Evolutionary conservation across 2,113 vertebrate genomes (phyloP).

Genomic region (Hippocampus abdominalis): DNA sequence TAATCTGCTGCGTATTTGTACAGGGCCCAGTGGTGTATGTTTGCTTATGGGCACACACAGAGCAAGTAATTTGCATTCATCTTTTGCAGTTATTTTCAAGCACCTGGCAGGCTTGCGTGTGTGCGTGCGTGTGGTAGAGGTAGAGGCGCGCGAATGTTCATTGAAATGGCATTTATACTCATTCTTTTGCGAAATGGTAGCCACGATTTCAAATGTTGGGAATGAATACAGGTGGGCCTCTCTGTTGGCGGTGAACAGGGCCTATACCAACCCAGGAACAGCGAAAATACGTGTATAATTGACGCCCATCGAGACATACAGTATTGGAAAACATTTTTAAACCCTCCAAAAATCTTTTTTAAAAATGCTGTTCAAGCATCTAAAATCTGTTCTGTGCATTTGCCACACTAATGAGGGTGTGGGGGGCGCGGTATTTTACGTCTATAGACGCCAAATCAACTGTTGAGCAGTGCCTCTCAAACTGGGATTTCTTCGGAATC

Average conservation of each 20-base stretch:
- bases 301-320: too few species aligned
- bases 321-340: slow-evolving; percentile 1
- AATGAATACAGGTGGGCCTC: too few species aligned
- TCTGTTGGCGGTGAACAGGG: too few species aligned
- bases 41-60: background rate
- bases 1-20: background rate
- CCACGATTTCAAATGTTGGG: too few species aligned
- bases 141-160: too few species aligned
- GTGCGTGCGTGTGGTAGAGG: background rate
- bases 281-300: too few species aligned
- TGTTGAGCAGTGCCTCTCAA: slow-evolving; percentile 1
- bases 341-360: slow-evolving; percentile 34
- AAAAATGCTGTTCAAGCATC: slow-evolving; percentile 37
- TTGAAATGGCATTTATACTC: too few species aligned
- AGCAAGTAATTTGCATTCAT: slow-evolving; percentile 39
- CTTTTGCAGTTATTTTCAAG: slow-evolving; percentile 22
- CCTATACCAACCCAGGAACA: too few species aligned
- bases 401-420: slow-evolving; percentile 49
- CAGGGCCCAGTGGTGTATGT: slow-evolving; percentile 1
- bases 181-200: background rate
- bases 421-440: background rate
- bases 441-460: slow-evolving; percentile 15
- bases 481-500: background rate
- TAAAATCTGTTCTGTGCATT: slow-evolving; percentile 33
- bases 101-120: background rate